phyloP scores from a whole-genome alignment of 2,797 vertebrate genomes.

The Erithacus rubecula region DNA sequence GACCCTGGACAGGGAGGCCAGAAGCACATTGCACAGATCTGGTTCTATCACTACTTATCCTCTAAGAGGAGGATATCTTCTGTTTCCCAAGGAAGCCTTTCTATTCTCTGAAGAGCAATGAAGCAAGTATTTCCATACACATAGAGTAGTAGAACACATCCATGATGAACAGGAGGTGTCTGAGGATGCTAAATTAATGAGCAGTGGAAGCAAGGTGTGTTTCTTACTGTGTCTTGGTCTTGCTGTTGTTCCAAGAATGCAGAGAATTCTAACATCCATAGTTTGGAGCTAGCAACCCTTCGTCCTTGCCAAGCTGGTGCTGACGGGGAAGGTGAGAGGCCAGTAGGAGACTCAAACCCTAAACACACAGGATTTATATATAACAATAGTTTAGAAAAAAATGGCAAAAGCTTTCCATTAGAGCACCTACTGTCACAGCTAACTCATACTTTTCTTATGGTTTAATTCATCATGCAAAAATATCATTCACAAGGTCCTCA shows the following conservation, averaged over 20 bases:
- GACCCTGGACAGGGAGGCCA: background rate
- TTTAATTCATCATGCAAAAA: background rate
- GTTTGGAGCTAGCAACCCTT: slow-evolving; percentile 90
- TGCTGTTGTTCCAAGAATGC: slow-evolving; percentile 93
- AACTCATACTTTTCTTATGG: background rate
- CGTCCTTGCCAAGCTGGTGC: slow-evolving; percentile 90
- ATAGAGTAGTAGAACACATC: background rate
- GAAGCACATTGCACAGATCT: background rate
- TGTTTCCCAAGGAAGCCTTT: background rate
- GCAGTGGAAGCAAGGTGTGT: background rate
- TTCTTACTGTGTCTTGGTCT: slow-evolving; percentile 88
- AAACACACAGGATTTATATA: background rate
- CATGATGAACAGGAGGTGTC: background rate
- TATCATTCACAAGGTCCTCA: background rate
- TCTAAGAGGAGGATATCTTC: background rate
- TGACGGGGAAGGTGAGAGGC: slow-evolving; percentile 82
- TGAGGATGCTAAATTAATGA: background rate
- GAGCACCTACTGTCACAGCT: background rate
- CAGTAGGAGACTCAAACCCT: slow-evolving; percentile 89
- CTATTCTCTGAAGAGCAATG: background rate
- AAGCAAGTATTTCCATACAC: background rate
- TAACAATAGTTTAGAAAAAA: background rate
- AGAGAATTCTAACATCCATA: slow-evolving; percentile 94
- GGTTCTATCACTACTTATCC: background rate
- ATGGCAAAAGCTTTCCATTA: background rate